Evolutionary conservation across 2,888 invertebrate species (phyloP).

Genomic region (Ormyrus nitidulus): DNA sequence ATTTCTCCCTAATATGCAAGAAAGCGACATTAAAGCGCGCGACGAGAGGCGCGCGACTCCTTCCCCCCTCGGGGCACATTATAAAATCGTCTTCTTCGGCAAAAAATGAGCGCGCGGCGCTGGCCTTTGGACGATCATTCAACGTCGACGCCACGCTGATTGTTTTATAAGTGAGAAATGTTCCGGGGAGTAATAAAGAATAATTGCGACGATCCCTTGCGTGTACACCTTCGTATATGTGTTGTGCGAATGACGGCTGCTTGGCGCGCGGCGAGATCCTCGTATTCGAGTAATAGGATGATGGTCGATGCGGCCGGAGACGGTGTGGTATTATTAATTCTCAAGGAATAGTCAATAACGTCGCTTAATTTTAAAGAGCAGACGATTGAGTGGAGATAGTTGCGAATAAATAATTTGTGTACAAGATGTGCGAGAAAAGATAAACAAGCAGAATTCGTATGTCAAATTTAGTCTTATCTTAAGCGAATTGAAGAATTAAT

Average conservation of each 20-base stretch:
- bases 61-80: neutral
- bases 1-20: neutral
- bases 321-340: constrained; percentile 38
- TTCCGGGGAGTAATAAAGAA: constrained; percentile 54
- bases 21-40: constrained; percentile 30
- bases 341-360: constrained; percentile 4
- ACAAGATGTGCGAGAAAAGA: too few relatives aligned
- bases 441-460: too few relatives aligned
- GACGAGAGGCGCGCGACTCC: neutral
- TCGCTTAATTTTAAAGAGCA: constrained; percentile 35
- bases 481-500: too few relatives aligned
- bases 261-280: neutral
- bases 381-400: neutral
- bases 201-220: constrained; percentile 31
- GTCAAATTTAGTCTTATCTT: too few relatives aligned
- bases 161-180: constrained; percentile 56
- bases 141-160: constrained; percentile 51
- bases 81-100: neutral
- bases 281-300: constrained; percentile 18
- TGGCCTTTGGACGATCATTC: constrained; percentile 37
- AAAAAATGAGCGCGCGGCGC: neutral
- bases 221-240: neutral
- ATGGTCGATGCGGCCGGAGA: constrained; percentile 1
- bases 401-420: too few relatives aligned
- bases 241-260: neutral